Conservation (phyloP, 2,113 vertebrate genomes). For the Micromys minutus region DNA sequence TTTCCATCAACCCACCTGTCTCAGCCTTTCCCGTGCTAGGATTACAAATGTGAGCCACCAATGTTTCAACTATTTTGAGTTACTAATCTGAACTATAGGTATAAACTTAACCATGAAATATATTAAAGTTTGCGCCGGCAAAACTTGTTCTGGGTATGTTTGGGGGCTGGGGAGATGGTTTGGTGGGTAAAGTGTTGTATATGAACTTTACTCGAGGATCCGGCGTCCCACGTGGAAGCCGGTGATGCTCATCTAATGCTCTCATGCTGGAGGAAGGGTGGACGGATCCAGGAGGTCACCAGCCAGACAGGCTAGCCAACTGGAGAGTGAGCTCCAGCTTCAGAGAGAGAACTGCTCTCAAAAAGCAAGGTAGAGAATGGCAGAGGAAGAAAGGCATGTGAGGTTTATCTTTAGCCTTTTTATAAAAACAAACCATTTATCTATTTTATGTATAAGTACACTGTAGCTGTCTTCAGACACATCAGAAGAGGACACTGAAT, state of each 20-base stretch:
- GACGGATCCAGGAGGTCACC: background rate
- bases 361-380: background rate
- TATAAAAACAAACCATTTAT: too few species aligned
- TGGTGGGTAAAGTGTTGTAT: background rate
- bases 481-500: too few species aligned
- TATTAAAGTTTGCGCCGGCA: conserved; percentile 21
- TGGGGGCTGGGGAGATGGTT: background rate
- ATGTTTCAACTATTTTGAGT: background rate
- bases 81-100: conserved; percentile 42
- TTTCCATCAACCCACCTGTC: background rate
- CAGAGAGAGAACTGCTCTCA: background rate
- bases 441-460: too few species aligned
- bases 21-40: background rate
- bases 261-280: background rate
- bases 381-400: background rate
- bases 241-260: too few species aligned
- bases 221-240: background rate
- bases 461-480: too few species aligned
- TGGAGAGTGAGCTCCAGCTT: background rate
- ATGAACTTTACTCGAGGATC: too few species aligned
- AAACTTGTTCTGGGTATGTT: background rate
- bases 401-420: background rate
- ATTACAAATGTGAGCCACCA: background rate
- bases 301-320: background rate
- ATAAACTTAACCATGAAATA: conserved; percentile 31